Evolutionary conservation across 2,888 invertebrate genomes (phyloP).

Genomic region (Geophilus truncorum): DNA sequence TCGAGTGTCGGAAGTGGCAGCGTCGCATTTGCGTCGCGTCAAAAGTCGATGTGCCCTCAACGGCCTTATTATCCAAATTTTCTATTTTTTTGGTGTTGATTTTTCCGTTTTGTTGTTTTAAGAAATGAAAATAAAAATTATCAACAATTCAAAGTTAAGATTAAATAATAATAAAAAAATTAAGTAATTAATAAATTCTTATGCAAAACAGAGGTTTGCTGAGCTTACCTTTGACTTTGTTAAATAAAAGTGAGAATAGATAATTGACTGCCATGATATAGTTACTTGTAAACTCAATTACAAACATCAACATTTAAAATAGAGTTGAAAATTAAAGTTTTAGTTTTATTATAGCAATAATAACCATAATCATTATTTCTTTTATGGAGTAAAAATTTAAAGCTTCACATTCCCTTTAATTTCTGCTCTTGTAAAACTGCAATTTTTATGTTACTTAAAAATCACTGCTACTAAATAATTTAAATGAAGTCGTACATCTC

Average conservation of each 20-base stretch:
- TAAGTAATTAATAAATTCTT: neutral
- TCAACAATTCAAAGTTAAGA: neutral
- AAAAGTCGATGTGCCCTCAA: neutral
- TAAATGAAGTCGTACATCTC: no score
- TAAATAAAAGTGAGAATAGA: neutral
- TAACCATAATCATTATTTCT: no score
- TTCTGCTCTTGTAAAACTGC: no score
- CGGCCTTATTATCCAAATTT: neutral
- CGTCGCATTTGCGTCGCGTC: neutral
- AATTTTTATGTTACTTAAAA: no score
- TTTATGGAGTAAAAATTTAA: no score
- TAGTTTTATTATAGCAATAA: no score
- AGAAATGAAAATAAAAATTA: neutral
- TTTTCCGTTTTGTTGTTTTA: neutral
- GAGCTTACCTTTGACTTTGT: neutral
- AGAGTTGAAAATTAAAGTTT: no score
- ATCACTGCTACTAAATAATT: no score
- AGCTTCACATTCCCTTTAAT: no score
- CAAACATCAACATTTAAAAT: neutral
- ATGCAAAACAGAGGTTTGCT: neutral
- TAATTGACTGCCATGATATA: no score
- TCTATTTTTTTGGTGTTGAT: neutral
- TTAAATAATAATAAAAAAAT: neutral
- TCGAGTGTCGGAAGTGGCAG: no score
- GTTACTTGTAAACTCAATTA: no score